Conservation (phyloP, 2,113 vertebrate genomes). For the Oenanthe melanoleuca region DNA sequence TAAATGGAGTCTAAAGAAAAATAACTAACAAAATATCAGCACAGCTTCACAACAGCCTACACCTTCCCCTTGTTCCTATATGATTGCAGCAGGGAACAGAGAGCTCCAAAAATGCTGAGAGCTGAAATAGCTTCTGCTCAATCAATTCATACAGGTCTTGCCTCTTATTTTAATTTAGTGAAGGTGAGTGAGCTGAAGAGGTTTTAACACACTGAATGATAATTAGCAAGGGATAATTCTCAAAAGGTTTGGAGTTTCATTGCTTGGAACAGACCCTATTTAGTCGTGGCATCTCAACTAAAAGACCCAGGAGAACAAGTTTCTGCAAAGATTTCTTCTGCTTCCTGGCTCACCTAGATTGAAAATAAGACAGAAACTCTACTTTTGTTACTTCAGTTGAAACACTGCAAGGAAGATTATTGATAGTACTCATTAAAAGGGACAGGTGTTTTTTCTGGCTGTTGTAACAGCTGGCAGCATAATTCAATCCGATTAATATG, state of each 20-base stretch:
- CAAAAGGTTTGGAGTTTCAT: not conserved
- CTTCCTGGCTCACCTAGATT: not conserved
- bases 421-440: conserved; percentile 48
- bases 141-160: not conserved
- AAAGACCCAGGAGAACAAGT: not conserved
- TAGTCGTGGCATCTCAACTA: rapidly evolving
- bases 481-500: conserved; percentile 48
- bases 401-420: conserved; percentile 31
- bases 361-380: not conserved
- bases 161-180: conserved; percentile 22
- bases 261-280: not conserved
- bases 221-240: conserved; percentile 10
- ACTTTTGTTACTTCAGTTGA: not conserved
- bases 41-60: not conserved
- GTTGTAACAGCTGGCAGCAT: conserved; percentile 52
- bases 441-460: conserved; percentile 60
- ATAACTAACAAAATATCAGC: not conserved
- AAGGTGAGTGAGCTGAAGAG: not conserved
- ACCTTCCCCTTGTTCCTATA: not conserved
- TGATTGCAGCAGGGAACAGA: not conserved
- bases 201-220: not conserved
- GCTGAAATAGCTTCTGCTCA: not conserved
- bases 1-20: not conserved
- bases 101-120: not conserved
- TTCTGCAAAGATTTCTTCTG: not conserved